Base-by-base conservation (phyloP, 1,140 invertebrate species). In the Platyscapa corneri region DNA sequence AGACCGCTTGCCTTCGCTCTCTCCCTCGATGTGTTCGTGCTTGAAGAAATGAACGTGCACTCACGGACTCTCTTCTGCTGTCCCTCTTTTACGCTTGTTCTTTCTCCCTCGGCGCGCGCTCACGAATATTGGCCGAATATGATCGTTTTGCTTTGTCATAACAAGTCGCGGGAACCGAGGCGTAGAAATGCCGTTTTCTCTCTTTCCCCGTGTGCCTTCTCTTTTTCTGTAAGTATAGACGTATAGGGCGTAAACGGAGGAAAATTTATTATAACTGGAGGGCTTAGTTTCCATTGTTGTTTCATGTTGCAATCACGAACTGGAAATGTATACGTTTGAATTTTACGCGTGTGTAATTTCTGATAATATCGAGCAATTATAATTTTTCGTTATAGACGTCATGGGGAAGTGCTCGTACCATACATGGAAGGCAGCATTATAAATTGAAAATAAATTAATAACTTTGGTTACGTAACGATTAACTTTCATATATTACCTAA, bases 141-240 rank as follows among this genome's bases (percentile, higher is more conserved):
- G 56, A 77, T 80, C 81, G 70, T 81, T 86, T 86, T 81, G 85
- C 84, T 84, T 86, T 79, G 79, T 74, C 77, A 74, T 87, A 86
- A 76, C 60, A 64, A 72, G 72, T 39, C 23, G 37, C 67, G 77
- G 49, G 5, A 79, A 39, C 1, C 34, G 42, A 53, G 42, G 80
- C 30, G 67, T 46, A 56, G 46, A 53, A 81, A 81, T 53, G n/a
- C 30, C 30, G 27, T 70, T 83, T 60, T 49, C 27, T 23, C 76
- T 64, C 23, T 53, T n/a, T 56, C 37, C 39, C 39, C 12, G 6
- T 49, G 65, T 27, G 12, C 67, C 20, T 37, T 37, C 67, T 37
- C 34, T 37, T 70, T 37, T 37, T 34, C 67, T 70, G 8, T 37
- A 70, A 5, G 67, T 70, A 37, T 23, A 39, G 67, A 20, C 49